Percentiles rank a stretch among this genome's conserved stretches.
Evolutionary conservation across 2,888 invertebrate species (phyloP).

Genomic region (Pilophorus perplexus): DNA sequence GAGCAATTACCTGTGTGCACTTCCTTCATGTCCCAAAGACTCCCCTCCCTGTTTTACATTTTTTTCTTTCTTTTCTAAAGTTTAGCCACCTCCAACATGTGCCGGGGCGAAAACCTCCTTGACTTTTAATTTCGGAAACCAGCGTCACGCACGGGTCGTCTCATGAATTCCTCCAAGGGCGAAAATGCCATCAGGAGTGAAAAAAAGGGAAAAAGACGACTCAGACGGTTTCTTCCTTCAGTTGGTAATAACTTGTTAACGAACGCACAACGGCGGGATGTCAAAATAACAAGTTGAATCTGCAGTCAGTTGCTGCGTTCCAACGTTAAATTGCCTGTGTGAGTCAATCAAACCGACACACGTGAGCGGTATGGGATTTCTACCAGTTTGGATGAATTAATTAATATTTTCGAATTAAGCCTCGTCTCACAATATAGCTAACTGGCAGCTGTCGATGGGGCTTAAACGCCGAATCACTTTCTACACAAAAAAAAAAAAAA

Average conservation of each 20-base stretch:
- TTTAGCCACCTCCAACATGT: conserved; percentile 16
- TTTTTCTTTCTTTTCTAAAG: conserved; percentile 22
- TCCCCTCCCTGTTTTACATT: conserved; percentile 19
- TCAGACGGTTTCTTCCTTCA: conserved; percentile 3
- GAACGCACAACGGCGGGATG: background rate
- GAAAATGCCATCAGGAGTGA: conserved; percentile 26
- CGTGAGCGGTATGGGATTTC: no score
- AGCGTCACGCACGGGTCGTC: conserved; percentile 34
- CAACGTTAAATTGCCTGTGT: no score
- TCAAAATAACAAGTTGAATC: no score
- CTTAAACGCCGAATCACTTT: background rate
- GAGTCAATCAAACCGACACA: no score
- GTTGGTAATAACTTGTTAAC: conserved; percentile 12
- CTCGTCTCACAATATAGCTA: no score
- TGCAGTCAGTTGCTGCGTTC: no score
- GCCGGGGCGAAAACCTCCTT: background rate
- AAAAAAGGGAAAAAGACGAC: conserved; percentile 3
- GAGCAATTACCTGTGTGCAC: conserved; percentile 36
- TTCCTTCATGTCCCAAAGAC: conserved; percentile 23
- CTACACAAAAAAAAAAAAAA: conserved; percentile 4
- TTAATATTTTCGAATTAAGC: no score
- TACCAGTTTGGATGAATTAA: background rate
- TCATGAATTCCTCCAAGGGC: conserved; percentile 38
- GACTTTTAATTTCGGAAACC: conserved; percentile 38
- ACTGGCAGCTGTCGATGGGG: no score